A percentile compares a stretch with the other conserved stretches of the same genome.
Evolutionary conservation across 2,113 vertebrate genomes (phyloP).

Genomic region (Sphaerodactylus townsendi): DNA sequence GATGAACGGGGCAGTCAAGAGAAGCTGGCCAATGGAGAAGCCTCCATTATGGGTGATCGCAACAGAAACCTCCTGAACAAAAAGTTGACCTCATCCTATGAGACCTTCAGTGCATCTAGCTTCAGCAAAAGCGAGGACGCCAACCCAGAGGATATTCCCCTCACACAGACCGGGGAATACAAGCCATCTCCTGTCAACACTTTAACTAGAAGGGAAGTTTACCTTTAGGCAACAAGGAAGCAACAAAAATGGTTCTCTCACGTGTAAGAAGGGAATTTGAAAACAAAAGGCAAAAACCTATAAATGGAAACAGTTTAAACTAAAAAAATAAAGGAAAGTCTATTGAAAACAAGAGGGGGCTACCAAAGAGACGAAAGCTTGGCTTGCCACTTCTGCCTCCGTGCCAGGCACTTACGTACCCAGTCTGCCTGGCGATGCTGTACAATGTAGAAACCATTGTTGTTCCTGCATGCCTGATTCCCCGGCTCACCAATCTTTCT

Average conservation of each 20-base stretch:
- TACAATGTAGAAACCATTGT: constrained; percentile 90
- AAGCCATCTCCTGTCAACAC: constrained; percentile 96
- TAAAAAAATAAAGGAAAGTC: constrained; percentile 73
- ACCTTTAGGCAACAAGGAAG: constrained; percentile 85
- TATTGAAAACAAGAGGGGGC: constrained; percentile 75
- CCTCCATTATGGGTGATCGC: constrained; percentile 94
- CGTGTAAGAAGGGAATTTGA: constrained; percentile 55
- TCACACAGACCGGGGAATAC: constrained; percentile 95
- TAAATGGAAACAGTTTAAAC: constrained; percentile 65
- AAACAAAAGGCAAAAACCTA: constrained; percentile 67
- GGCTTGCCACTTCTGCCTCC: constrained; percentile 85
- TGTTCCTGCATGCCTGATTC: constrained; percentile 91
- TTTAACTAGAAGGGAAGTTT: constrained; percentile 97
- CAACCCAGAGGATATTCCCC: constrained; percentile 94
- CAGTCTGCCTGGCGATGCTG: constrained; percentile 86
- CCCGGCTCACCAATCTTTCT: constrained; percentile 71
- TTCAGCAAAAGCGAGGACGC: constrained; percentile 88
- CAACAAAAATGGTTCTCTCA: constrained; percentile 66
- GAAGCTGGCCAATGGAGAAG: constrained; percentile 94
- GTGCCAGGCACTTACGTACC: constrained; percentile 81
- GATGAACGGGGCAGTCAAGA: constrained; percentile 93
- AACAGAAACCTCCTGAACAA: constrained; percentile 98
- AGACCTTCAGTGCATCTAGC: constrained; percentile 89
- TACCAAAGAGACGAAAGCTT: constrained; percentile 84
- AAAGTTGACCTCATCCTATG: constrained; percentile 97